These are phyloP conservation scores for Drosophila falleni DNA, from an alignment of 2,888 invertebrate genomes.

Conservation along the genomic window DNA sequence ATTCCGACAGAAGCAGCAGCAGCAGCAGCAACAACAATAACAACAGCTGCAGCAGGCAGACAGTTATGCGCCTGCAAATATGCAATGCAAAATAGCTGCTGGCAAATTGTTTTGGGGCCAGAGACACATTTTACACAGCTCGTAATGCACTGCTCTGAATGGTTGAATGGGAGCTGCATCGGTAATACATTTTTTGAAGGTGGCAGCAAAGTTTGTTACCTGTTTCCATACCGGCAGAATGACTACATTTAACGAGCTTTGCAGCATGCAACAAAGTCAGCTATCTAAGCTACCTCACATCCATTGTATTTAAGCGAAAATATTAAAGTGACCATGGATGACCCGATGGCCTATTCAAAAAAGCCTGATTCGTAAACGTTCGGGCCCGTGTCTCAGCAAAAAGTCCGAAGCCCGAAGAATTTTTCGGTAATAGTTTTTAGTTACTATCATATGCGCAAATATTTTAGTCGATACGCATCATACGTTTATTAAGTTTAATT, in stretches of 20 bases:
- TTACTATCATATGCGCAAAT: too few relatives aligned
- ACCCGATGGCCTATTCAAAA: too few relatives aligned
- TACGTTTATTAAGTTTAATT: too few relatives aligned
- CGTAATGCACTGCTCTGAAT: constrained; percentile 46
- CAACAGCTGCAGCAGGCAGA: constrained; percentile 26
- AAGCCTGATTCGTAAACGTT: too few relatives aligned
- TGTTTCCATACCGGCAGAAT: constrained; percentile 7
- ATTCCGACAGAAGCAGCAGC: constrained; percentile 38
- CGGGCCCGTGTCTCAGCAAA: too few relatives aligned
- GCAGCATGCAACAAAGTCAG: neutral
- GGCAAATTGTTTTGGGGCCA: constrained; percentile 62
- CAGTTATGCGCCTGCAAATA: constrained; percentile 66
- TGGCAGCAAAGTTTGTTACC: constrained; percentile 28
- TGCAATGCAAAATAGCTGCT: constrained; percentile 64
- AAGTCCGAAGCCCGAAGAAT: too few relatives aligned
- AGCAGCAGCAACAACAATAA: constrained; percentile 2
- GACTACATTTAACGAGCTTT: constrained; percentile 15
- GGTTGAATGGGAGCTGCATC: constrained; percentile 7
- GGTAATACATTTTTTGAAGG: constrained; percentile 17
- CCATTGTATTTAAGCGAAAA: constrained; percentile 3
- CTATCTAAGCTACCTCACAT: neutral
- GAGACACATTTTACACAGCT: constrained; percentile 41
- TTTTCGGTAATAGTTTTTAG: too few relatives aligned
- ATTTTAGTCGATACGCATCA: too few relatives aligned
- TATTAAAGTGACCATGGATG: constrained; percentile 1